Evolutionary conservation across 2,113 vertebrate species (phyloP).

Genomic region (Crotalus viridis): DNA sequence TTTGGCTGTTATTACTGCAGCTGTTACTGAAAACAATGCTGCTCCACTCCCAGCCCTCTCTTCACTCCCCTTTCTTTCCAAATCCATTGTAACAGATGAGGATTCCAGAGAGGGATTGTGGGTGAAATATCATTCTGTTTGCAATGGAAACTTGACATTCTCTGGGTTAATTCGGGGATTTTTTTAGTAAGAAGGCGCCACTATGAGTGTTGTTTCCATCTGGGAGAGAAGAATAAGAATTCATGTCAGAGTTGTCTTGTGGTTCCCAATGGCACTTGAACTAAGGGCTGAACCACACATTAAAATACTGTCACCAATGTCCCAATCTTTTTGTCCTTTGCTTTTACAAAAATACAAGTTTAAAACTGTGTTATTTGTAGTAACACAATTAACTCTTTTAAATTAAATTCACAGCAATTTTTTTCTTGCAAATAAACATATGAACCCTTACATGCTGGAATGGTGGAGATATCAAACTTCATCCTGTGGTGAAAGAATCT

Average conservation of each 20-base stretch:
- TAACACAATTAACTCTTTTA: neutral
- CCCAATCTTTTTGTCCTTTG: neutral
- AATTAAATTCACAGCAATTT: neutral
- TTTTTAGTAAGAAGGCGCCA: neutral
- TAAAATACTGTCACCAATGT: neutral
- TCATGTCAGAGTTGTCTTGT: fast-evolving
- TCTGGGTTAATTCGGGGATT: neutral
- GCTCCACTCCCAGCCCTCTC: neutral
- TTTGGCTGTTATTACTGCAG: neutral
- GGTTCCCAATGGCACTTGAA: neutral
- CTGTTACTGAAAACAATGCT: neutral
- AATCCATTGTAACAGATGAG: neutral
- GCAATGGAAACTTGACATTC: slow-evolving; percentile 7
- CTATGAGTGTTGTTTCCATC: fast-evolving
- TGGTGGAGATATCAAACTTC: neutral
- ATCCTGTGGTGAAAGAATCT: neutral
- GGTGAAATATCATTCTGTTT: neutral
- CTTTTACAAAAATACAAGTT: neutral
- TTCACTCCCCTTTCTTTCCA: neutral
- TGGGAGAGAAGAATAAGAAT: neutral
- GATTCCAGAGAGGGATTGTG: neutral
- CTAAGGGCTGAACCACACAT: neutral
- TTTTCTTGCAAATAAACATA: neutral
- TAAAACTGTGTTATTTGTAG: neutral
- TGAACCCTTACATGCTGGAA: neutral